A percentile compares a stretch with the other conserved stretches of the same genome.
Conservation (phyloP, 2,888 invertebrate species). For the Smittia aterrima region DNA sequence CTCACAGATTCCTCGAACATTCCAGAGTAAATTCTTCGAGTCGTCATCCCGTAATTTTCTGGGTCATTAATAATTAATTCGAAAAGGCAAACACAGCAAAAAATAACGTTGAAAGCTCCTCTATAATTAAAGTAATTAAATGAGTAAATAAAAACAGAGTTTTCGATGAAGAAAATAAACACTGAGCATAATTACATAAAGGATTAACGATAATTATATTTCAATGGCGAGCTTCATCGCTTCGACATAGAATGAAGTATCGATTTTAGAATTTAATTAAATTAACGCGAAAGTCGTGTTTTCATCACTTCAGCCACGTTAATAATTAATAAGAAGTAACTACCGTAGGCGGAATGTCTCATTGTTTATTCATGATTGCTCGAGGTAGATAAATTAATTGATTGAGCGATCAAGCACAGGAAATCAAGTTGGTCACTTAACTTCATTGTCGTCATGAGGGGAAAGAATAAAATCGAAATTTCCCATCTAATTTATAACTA, state of each 20-base stretch:
- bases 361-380: neutral
- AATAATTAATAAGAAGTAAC: constrained; percentile 14
- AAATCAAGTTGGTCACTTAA: constrained; percentile 5
- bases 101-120: constrained; percentile 7
- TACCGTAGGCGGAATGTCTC: neutral
- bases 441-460: neutral
- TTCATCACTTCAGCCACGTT: neutral
- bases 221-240: neutral
- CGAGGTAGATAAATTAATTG: constrained; percentile 10
- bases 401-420: neutral
- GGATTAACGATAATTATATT: constrained; percentile 30
- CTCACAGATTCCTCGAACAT: too few species aligned
- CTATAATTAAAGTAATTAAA: constrained; percentile 41
- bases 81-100: constrained; percentile 25
- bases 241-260: neutral
- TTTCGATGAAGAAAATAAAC: neutral
- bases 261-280: constrained; percentile 17
- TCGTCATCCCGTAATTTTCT: constrained; percentile 15
- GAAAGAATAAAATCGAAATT: neutral
- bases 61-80: constrained; percentile 40
- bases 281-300: neutral
- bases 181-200: constrained; percentile 29
- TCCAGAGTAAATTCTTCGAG: neutral
- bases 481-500: too few species aligned
- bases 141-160: constrained; percentile 40